These are phyloP conservation scores for Brienomyrus brachyistius DNA, from an alignment of 2,113 vertebrate species.

Conservation along the genomic window DNA sequence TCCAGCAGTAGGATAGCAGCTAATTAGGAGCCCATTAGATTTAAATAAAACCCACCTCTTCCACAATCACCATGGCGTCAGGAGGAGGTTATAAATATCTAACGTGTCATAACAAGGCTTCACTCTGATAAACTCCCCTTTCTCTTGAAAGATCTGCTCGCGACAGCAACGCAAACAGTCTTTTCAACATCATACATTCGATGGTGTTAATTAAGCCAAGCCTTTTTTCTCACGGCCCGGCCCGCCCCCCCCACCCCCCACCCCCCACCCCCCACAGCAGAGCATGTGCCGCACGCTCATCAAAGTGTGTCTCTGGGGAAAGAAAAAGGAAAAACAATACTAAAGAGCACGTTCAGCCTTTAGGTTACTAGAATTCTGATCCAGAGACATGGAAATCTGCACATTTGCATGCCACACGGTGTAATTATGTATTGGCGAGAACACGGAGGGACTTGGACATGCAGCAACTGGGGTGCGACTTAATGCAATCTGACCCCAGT, in stretches of 20 bases:
- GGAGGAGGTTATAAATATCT: neutral
- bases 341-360: neutral
- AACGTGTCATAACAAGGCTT: conserved; percentile 12
- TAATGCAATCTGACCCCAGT: conserved; percentile 9
- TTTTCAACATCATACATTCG: neutral
- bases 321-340: neutral
- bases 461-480: conserved; percentile 1
- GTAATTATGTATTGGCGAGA: neutral
- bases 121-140: neutral
- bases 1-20: conserved; percentile 17
- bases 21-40: conserved; percentile 33
- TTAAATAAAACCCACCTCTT: conserved; percentile 31
- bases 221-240: neutral
- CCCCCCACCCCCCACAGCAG: neutral
- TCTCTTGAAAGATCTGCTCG: neutral
- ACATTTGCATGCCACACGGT: conserved; percentile 14
- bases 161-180: neutral
- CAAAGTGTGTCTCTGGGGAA: neutral
- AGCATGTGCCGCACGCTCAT: conserved; percentile 19
- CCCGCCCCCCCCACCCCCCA: too few relatives aligned
- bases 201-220: neutral
- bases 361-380: neutral
- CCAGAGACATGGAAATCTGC: neutral
- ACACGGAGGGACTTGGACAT: neutral
- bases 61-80: conserved; percentile 32